These are phyloP conservation scores for Caenorhabditis uteleia DNA, from an alignment of 2,888 invertebrate species.

Conservation along the genomic window DNA sequence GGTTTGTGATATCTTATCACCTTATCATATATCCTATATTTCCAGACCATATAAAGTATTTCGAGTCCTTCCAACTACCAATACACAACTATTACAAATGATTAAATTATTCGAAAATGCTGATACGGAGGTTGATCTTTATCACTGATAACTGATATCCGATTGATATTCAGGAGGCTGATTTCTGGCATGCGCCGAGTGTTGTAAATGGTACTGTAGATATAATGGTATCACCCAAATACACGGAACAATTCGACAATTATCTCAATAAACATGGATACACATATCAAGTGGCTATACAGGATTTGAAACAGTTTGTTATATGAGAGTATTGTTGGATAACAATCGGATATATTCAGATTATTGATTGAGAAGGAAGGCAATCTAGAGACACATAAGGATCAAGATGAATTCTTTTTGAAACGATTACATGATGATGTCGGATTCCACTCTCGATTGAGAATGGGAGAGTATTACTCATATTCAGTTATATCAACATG, in stretches of 20 bases:
- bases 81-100: slow-evolving; percentile 49
- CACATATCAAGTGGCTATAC: slow-evolving; percentile 47
- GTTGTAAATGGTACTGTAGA: slow-evolving; percentile 57
- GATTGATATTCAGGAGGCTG: slow-evolving; percentile 37
- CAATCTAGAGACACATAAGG: slow-evolving; percentile 24
- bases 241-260: slow-evolving; percentile 40
- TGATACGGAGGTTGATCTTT: slow-evolving; percentile 30
- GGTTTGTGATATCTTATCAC: not conserved
- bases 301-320: slow-evolving; percentile 55
- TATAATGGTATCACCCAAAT: slow-evolving; percentile 60
- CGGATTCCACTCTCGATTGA: slow-evolving; percentile 28
- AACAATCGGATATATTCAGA: slow-evolving; percentile 22
- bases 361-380: slow-evolving; percentile 60
- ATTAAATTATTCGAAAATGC: slow-evolving; percentile 54
- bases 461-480: slow-evolving; percentile 64
- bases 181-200: slow-evolving; percentile 65
- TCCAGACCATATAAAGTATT: slow-evolving; percentile 50
- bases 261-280: slow-evolving; percentile 41
- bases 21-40: not conserved
- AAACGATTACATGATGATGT: slow-evolving; percentile 42
- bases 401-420: slow-evolving; percentile 17
- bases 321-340: not conserved
- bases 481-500: slow-evolving; percentile 57
- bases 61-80: slow-evolving; percentile 53
- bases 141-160: slow-evolving; percentile 6